phyloP scores from a whole-genome alignment of 2,113 vertebrate genomes.

The Menidia beryllina region DNA sequence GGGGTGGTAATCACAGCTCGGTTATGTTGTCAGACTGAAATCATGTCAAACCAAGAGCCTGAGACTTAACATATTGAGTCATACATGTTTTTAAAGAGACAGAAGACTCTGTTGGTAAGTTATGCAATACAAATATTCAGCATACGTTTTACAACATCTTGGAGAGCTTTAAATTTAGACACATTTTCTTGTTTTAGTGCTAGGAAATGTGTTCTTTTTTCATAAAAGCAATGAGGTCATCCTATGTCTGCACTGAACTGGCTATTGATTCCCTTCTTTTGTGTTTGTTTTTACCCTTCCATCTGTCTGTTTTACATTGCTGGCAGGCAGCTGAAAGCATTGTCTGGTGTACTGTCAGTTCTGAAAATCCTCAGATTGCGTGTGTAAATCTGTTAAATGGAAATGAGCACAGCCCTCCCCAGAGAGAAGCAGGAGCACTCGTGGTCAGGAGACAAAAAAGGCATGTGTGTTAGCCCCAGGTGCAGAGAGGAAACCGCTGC shows the following conservation, averaged over 20 bases:
- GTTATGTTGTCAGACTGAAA: constrained; percentile 53
- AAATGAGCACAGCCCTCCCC: constrained; percentile 49
- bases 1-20: constrained; percentile 27
- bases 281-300: constrained; percentile 41
- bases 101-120: neutral
- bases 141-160: too few relatives aligned
- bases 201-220: neutral
- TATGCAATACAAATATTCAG: neutral
- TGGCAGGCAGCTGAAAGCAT: constrained; percentile 64
- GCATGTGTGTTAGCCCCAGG: constrained; percentile 58
- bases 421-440: constrained; percentile 33
- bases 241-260: neutral
- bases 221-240: neutral
- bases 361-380: constrained; percentile 18
- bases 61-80: constrained; percentile 24
- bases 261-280: constrained; percentile 24
- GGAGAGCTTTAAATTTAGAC: neutral
- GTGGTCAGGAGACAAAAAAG: constrained; percentile 45
- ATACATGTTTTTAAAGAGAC: constrained; percentile 5
- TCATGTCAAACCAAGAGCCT: constrained; percentile 16
- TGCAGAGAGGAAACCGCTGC: constrained; percentile 54
- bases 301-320: constrained; percentile 57
- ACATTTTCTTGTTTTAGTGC: neutral
- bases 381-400: constrained; percentile 24
- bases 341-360: constrained; percentile 51